Evolutionary conservation across 2,888 invertebrate species (phyloP).

Genomic region (Melinaea menophilus): DNA sequence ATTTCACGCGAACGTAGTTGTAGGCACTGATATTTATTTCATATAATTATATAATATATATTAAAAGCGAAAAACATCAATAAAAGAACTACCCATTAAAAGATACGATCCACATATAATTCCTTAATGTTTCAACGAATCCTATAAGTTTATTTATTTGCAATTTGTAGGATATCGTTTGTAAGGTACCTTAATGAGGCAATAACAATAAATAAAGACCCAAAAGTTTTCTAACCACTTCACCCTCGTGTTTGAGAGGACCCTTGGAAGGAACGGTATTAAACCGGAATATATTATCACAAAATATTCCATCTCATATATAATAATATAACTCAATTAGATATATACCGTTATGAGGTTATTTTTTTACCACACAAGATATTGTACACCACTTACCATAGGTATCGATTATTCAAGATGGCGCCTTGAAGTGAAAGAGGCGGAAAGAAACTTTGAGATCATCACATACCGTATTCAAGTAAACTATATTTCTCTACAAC

Average conservation of each 20-base stretch:
- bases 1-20: too few relatives aligned
- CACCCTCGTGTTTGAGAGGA: constrained; percentile 56
- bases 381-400: background rate
- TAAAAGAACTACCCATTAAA: constrained; percentile 7
- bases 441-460: too few relatives aligned
- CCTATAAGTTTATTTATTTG: constrained; percentile 70
- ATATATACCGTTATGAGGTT: constrained; percentile 1
- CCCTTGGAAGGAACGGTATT: constrained; percentile 68
- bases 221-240: constrained; percentile 73
- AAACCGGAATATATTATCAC: constrained; percentile 55
- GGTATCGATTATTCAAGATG: background rate
- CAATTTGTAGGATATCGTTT: constrained; percentile 76
- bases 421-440: too few relatives aligned
- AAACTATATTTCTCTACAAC: too few relatives aligned
- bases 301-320: constrained; percentile 29
- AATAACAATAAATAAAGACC: constrained; percentile 78
- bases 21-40: too few relatives aligned
- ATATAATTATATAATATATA: too few relatives aligned
- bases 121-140: constrained; percentile 59
- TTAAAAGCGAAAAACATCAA: background rate
- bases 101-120: constrained; percentile 39
- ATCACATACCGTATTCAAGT: too few relatives aligned
- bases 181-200: constrained; percentile 75
- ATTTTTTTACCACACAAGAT: background rate
- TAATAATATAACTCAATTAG: background rate